Evolutionary conservation across 2,888 invertebrate genomes (phyloP).

Genomic region (Chalcis sispes): DNA sequence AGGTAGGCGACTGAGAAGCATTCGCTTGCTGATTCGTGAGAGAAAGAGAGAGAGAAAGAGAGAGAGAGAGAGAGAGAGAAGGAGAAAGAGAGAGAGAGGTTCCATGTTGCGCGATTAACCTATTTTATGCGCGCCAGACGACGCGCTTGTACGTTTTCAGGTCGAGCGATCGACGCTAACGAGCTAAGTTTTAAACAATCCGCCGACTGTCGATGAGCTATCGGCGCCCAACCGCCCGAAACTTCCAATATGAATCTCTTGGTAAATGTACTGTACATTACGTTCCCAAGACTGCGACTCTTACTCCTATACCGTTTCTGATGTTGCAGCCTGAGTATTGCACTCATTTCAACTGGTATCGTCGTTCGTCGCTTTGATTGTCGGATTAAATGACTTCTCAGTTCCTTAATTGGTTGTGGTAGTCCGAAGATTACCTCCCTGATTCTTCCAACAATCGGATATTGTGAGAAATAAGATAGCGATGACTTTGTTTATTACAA

Average conservation of each 20-base stretch:
- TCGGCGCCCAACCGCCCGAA: conserved; percentile 31
- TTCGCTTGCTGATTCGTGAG: too few species aligned
- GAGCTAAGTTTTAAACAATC: conserved; percentile 61
- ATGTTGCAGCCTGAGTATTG: too few species aligned
- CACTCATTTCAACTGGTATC: too few species aligned
- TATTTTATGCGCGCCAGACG: conserved; percentile 51
- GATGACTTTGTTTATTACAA: neutral
- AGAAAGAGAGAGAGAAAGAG: too few species aligned
- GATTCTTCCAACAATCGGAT: neutral
- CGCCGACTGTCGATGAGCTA: conserved; percentile 51
- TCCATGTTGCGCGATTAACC: conserved; percentile 57
- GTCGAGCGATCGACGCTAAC: conserved; percentile 59
- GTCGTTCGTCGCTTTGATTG: neutral
- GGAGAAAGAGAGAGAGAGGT: neutral
- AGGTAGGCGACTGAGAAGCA: neutral
- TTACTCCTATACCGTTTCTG: neutral
- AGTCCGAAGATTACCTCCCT: conserved; percentile 1
- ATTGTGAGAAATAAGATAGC: too few species aligned
- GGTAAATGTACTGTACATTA: conserved; percentile 42
- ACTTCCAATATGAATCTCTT: conserved; percentile 56
- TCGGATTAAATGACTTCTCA: neutral
- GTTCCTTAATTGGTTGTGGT: conserved; percentile 6
- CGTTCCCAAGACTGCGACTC: neutral
- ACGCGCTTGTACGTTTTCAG: conserved; percentile 41
- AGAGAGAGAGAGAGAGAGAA: too few species aligned